phyloP scores from a whole-genome alignment of 2,888 invertebrate species.

The Melinaea marsaeus region DNA sequence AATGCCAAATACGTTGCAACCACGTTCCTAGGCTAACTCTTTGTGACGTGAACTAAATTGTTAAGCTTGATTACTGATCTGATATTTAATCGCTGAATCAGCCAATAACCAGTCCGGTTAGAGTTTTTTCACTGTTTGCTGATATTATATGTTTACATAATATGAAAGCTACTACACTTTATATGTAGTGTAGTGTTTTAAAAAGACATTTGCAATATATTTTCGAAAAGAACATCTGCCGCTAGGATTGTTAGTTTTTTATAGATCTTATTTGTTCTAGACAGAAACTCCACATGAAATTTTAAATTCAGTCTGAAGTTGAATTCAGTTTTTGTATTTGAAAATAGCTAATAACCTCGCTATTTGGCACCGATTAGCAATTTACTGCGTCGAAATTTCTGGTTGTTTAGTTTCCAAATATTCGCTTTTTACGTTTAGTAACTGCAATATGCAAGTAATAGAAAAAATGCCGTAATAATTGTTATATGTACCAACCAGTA shows the following conservation, averaged over 20 bases:
- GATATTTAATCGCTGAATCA: too few relatives aligned
- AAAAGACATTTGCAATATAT: slow-evolving; percentile 10
- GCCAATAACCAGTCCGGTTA: too few relatives aligned
- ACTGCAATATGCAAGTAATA: neutral
- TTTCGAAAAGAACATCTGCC: slow-evolving; percentile 17
- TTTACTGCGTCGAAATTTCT: slow-evolving; percentile 17
- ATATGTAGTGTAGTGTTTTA: neutral
- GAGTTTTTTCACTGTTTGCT: too few relatives aligned
- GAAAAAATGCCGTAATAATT: too few relatives aligned
- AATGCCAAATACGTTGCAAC: too few relatives aligned
- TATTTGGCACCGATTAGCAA: slow-evolving; percentile 21
- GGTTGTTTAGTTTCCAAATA: slow-evolving; percentile 6
- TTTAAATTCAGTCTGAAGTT: slow-evolving; percentile 28
- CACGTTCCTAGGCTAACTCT: too few relatives aligned
- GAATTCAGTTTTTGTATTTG: slow-evolving; percentile 26
- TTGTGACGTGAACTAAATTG: too few relatives aligned
- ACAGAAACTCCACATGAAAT: slow-evolving; percentile 30
- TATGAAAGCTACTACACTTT: too few relatives aligned
- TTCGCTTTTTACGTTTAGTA: slow-evolving; percentile 7
- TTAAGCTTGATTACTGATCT: too few relatives aligned
- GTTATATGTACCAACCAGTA: too few relatives aligned
- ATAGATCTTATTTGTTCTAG: slow-evolving; percentile 28
- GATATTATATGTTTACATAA: too few relatives aligned
- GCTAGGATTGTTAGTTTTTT: slow-evolving; percentile 19
- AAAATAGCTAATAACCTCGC: slow-evolving; percentile 28